Conservation (phyloP, 2,797 vertebrate species). For the Cercopithecus diana region DNA sequence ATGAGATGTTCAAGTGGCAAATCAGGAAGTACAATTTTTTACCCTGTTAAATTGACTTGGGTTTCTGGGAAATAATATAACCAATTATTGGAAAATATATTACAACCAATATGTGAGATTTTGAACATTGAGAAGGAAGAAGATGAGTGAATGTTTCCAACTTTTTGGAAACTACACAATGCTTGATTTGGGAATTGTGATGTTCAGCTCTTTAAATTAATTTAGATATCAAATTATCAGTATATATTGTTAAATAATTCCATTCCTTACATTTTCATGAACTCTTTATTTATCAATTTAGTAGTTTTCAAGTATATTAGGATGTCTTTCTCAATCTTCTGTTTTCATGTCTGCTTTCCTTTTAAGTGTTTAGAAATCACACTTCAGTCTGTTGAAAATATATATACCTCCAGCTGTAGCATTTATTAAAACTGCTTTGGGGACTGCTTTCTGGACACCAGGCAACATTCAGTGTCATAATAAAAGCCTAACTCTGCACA, state of each 20-base stretch:
- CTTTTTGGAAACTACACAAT: neutral
- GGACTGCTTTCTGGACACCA: neutral
- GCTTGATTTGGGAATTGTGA: neutral
- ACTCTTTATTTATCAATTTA: neutral
- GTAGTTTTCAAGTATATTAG: neutral
- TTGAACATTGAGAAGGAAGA: neutral
- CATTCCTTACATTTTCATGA: neutral
- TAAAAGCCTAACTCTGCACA: slow-evolving; percentile 9
- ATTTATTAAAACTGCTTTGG: slow-evolving; percentile 15
- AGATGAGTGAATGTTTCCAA: neutral
- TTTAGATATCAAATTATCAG: neutral
- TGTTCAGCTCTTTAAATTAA: neutral
- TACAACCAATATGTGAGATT: neutral
- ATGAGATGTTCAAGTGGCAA: neutral
- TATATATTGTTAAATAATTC: neutral
- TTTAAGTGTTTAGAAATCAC: neutral
- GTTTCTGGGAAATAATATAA: neutral
- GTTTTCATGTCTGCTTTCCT: neutral
- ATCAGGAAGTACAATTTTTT: neutral
- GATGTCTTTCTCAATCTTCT: neutral
- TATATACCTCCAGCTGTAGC: neutral
- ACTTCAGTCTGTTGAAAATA: neutral
- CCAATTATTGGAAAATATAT: neutral
- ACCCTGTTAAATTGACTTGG: neutral
- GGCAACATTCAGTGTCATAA: slow-evolving; percentile 35